phyloP scores from a whole-genome alignment of 2,888 invertebrate species.

The Xylota segnis region DNA sequence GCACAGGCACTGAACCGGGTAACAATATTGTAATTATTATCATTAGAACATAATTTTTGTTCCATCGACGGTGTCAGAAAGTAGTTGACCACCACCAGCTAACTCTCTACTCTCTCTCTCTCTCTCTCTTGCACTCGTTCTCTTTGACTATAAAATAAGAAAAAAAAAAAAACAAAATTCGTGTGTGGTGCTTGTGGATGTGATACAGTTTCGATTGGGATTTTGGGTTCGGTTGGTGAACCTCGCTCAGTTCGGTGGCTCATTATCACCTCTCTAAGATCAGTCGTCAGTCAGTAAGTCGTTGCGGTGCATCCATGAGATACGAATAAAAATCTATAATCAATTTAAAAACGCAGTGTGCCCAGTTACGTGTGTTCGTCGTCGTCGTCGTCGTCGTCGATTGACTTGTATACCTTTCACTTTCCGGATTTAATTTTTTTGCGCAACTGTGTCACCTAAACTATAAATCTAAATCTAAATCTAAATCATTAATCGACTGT shows the following conservation, averaged over 20 bases:
- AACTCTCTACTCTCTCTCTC: conserved; percentile 55
- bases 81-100: conserved; percentile 56
- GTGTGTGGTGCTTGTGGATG: conserved; percentile 56
- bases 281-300: conserved; percentile 74
- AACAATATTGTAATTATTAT: conserved; percentile 81
- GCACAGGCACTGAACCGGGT: conserved; percentile 84
- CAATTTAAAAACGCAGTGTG: conserved; percentile 52
- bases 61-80: conserved; percentile 65
- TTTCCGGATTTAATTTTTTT: conserved; percentile 53
- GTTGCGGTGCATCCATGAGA: conserved; percentile 72
- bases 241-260: conserved; percentile 67
- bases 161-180: too few species aligned
- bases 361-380: conserved; percentile 64
- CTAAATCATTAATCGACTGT: conserved; percentile 44
- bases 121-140: too few species aligned
- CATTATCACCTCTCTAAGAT: conserved; percentile 76
- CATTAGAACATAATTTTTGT: conserved; percentile 75
- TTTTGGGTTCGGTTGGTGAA: conserved; percentile 64
- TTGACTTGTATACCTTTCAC: conserved; percentile 52
- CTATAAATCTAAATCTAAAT: conserved; percentile 26
- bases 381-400: background rate
- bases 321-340: conserved; percentile 60
- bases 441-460: conserved; percentile 29
- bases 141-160: too few species aligned
- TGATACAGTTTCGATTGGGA: conserved; percentile 76